These are phyloP conservation scores for Heteractis magnifica DNA, from an alignment of 92 coral and sea anemone genomes.

Conservation along the genomic window DNA sequence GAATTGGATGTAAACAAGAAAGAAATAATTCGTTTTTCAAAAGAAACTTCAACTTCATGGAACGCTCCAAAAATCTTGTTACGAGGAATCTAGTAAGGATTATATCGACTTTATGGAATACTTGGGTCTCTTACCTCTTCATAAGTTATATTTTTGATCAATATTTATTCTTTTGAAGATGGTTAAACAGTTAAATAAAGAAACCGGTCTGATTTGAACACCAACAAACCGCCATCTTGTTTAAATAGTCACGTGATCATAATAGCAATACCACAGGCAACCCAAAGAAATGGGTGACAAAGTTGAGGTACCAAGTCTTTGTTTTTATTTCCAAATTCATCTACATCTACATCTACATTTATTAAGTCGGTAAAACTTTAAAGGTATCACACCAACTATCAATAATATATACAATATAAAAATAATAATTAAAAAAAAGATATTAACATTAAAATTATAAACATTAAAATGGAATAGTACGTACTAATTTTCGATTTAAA, in stretches of 20 bases:
- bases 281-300: constrained; percentile 11
- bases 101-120: background rate
- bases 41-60: background rate
- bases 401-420: too few relatives aligned
- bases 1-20: background rate
- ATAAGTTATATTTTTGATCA: background rate
- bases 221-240: constrained; percentile 52
- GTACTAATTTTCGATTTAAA: too few relatives aligned
- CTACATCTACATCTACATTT: too few relatives aligned
- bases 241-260: constrained; percentile 47
- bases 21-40: background rate
- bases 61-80: background rate
- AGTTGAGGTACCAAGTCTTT: too few relatives aligned
- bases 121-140: background rate
- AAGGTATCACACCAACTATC: too few relatives aligned
- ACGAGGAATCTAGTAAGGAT: background rate
- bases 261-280: constrained; percentile 20
- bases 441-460: too few relatives aligned
- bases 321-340: too few relatives aligned
- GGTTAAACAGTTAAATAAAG: background rate
- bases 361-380: too few relatives aligned
- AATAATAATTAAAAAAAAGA: too few relatives aligned
- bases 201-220: background rate
- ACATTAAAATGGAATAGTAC: too few relatives aligned
- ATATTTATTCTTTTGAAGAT: background rate